Conservation (phyloP, 2,888 invertebrate species). For the Apamea monoglypha region DNA sequence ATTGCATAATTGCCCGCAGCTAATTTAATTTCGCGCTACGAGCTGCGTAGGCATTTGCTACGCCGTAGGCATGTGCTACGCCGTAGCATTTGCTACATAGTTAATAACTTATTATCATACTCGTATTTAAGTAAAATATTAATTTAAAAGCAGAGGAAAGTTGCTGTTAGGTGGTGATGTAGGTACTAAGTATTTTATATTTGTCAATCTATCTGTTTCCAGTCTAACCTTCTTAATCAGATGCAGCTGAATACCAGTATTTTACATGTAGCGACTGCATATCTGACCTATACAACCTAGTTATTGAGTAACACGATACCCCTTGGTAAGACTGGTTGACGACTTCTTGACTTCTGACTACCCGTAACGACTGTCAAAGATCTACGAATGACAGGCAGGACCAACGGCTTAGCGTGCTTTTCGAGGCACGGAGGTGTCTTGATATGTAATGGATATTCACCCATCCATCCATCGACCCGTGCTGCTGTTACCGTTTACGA, state of each 20-base stretch:
- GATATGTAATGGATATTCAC: background rate
- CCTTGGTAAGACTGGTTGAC: background rate
- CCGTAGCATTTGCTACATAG: constrained; percentile 21
- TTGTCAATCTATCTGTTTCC: background rate
- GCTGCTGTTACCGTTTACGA: background rate
- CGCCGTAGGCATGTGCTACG: constrained; percentile 18
- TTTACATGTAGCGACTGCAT: background rate
- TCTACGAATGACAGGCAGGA: background rate
- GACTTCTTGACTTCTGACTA: background rate
- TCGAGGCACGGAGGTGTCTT: background rate
- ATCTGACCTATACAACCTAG: background rate
- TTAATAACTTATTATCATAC: background rate
- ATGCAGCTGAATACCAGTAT: background rate
- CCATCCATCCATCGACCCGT: background rate
- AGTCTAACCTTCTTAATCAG: background rate
- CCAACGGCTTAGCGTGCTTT: background rate
- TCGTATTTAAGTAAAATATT: background rate
- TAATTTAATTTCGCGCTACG: constrained; percentile 46
- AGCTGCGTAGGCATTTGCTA: constrained; percentile 42
- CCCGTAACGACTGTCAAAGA: background rate
- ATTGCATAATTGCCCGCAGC: constrained; percentile 36
- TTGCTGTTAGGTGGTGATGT: background rate
- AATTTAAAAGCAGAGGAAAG: no score
- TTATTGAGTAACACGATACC: background rate
- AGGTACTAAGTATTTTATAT: background rate